A percentile compares a stretch with the other conserved stretches of the same genome.
Evolutionary conservation across 1,140 invertebrate species (phyloP).

Genomic region (Alviniconcha marisindica): DNA sequence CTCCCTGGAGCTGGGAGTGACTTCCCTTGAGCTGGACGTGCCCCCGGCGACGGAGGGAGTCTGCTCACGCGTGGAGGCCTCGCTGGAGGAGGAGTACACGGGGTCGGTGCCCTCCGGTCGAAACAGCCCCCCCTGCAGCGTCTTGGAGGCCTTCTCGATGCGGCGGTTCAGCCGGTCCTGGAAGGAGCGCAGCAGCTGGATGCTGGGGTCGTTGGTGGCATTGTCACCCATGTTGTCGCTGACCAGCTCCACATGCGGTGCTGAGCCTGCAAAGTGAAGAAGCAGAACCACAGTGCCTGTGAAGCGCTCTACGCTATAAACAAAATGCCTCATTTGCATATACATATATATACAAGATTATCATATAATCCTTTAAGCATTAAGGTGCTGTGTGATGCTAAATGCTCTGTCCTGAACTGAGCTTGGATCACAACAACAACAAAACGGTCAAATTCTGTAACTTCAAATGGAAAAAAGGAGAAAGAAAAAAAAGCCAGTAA

Average conservation of each 20-base stretch:
- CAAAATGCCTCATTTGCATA: neutral
- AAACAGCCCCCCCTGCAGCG: slow-evolving; percentile 27
- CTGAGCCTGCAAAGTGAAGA: slow-evolving; percentile 4
- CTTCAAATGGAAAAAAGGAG: too few relatives aligned
- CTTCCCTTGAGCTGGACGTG: slow-evolving; percentile 1
- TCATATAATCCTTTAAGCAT: too few relatives aligned
- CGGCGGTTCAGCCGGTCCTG: slow-evolving; percentile 37
- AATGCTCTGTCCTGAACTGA: too few relatives aligned
- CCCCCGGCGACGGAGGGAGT: neutral
- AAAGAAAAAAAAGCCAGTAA: too few relatives aligned
- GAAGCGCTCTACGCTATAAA: neutral
- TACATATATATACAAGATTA: neutral
- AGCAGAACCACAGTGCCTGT: neutral
- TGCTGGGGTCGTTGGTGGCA: slow-evolving; percentile 17
- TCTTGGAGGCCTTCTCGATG: slow-evolving; percentile 35
- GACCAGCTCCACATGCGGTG: slow-evolving; percentile 27
- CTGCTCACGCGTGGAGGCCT: slow-evolving; percentile 20
- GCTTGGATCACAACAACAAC: too few relatives aligned
- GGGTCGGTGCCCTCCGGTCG: slow-evolving; percentile 26
- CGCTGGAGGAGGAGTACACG: slow-evolving; percentile 3
- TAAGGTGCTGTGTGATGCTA: too few relatives aligned
- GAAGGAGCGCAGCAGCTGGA: slow-evolving; percentile 35
- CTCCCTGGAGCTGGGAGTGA: slow-evolving; percentile 26
- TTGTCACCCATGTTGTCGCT: slow-evolving; percentile 6
- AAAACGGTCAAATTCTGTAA: too few relatives aligned